Percentiles rank a stretch among this genome's conserved stretches.
These are phyloP conservation scores for Psettodes erumei DNA, from an alignment of 2,113 vertebrate genomes.

Conservation along the genomic window DNA sequence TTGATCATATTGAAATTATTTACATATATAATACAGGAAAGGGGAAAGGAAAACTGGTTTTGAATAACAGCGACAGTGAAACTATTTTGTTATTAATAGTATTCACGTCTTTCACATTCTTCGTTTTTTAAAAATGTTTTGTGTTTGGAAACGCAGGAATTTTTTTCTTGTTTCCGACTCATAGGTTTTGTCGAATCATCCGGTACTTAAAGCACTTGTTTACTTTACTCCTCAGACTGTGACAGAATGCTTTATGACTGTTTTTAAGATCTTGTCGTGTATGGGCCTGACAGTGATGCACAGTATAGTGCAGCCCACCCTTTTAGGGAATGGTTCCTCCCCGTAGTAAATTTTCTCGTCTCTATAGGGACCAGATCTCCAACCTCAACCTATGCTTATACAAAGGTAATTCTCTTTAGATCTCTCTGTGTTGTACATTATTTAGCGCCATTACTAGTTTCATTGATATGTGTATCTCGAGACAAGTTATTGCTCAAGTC, in stretches of 20 bases:
- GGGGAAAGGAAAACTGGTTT: too few relatives aligned
- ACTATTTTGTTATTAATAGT: background rate
- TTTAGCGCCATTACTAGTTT: background rate
- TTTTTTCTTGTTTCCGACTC: background rate
- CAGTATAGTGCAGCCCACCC: background rate
- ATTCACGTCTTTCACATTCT: background rate
- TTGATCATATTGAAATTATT: background rate
- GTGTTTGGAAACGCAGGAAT: too few relatives aligned
- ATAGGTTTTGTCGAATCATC: background rate
- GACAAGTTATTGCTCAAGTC: background rate
- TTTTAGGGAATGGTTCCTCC: background rate
- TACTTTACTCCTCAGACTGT: conserved; percentile 19
- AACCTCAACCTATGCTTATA: background rate
- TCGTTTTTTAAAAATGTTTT: too few relatives aligned
- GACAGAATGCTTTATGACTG: conserved; percentile 40
- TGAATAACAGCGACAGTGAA: too few relatives aligned
- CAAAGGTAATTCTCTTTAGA: background rate
- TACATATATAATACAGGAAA: too few relatives aligned
- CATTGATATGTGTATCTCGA: background rate
- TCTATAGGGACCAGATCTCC: conserved; percentile 4
- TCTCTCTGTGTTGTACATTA: background rate
- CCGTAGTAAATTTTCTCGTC: background rate
- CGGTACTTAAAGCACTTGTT: conserved; percentile 3
- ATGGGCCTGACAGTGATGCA: background rate
- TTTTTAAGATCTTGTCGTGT: conserved; percentile 34